A percentile compares a stretch with the other conserved stretches of the same genome.
phyloP scores from a whole-genome alignment of 2,888 invertebrate species.

The Thymelicus lineola region DNA sequence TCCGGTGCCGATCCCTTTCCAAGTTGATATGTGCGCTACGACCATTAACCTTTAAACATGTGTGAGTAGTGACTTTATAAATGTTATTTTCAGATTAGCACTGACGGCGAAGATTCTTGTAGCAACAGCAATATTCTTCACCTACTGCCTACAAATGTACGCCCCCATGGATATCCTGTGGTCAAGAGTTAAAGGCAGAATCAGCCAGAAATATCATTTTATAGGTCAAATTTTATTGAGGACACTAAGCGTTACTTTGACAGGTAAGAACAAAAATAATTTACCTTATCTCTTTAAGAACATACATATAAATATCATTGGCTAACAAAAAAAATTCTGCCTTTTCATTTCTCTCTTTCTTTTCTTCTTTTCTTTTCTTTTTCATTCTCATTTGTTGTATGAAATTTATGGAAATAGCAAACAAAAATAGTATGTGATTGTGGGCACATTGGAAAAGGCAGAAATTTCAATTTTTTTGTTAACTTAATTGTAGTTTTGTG shows the following conservation, averaged over 20 bases:
- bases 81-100: constrained; percentile 85
- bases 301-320: too few relatives aligned
- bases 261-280: constrained; percentile 57
- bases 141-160: constrained; percentile 97
- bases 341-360: too few relatives aligned
- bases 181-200: constrained; percentile 84
- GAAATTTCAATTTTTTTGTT: too few relatives aligned
- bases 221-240: constrained; percentile 78
- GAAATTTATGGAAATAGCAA: too few relatives aligned
- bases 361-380: too few relatives aligned
- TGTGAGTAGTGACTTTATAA: neutral
- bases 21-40: too few relatives aligned
- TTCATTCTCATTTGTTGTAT: too few relatives aligned
- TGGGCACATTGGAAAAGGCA: too few relatives aligned
- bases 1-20: too few relatives aligned
- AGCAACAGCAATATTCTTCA: constrained; percentile 94
- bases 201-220: constrained; percentile 74
- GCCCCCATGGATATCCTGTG: constrained; percentile 97
- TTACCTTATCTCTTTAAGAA: neutral
- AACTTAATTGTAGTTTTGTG: too few relatives aligned
- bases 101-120: constrained; percentile 92
- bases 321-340: too few relatives aligned
- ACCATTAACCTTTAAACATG: neutral
- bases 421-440: too few relatives aligned
- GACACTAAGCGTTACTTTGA: constrained; percentile 74